These are phyloP conservation scores for Tiphia femorata DNA, from an alignment of 2,888 invertebrate genomes.

Conservation along the genomic window DNA sequence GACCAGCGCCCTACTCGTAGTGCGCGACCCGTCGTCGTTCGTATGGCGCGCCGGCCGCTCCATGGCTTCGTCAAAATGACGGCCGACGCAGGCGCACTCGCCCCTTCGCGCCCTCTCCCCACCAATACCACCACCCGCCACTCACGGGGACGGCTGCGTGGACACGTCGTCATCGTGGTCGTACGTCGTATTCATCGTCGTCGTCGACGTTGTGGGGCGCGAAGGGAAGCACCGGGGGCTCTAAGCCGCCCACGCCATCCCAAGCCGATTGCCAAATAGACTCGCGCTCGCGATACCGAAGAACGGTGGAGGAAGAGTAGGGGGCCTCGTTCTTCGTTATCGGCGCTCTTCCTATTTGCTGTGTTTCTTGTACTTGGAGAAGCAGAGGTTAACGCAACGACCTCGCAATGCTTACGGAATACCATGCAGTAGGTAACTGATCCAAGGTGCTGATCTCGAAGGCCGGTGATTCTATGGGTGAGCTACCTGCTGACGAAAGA, in stretches of 20 bases:
- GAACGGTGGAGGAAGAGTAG: too few species aligned
- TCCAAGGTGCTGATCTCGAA: too few species aligned
- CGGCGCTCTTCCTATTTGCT: neutral
- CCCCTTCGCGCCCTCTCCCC: conserved; percentile 32
- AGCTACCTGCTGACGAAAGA: too few species aligned
- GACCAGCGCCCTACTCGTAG: conserved; percentile 73
- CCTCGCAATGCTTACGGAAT: too few species aligned
- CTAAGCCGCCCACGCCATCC: conserved; percentile 38
- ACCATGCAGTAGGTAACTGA: too few species aligned
- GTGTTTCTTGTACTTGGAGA: too few species aligned
- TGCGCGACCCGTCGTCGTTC: conserved; percentile 75
- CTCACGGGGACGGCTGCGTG: conserved; percentile 21
- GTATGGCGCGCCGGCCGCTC: conserved; percentile 72
- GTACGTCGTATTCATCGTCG: conserved; percentile 27
- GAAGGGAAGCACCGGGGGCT: conserved; percentile 32
- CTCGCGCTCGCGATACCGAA: too few species aligned
- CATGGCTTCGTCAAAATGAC: conserved; percentile 63
- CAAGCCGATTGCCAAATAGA: conserved; percentile 29
- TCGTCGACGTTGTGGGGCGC: conserved; percentile 18
- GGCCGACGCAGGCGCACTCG: conserved; percentile 60
- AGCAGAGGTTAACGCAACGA: too few species aligned
- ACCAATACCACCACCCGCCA: conserved; percentile 34
- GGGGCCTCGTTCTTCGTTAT: too few species aligned
- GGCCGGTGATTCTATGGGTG: too few species aligned
- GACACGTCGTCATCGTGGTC: conserved; percentile 34